phyloP scores from a whole-genome alignment of 2,113 vertebrate species.

The Anas platyrhynchos region DNA sequence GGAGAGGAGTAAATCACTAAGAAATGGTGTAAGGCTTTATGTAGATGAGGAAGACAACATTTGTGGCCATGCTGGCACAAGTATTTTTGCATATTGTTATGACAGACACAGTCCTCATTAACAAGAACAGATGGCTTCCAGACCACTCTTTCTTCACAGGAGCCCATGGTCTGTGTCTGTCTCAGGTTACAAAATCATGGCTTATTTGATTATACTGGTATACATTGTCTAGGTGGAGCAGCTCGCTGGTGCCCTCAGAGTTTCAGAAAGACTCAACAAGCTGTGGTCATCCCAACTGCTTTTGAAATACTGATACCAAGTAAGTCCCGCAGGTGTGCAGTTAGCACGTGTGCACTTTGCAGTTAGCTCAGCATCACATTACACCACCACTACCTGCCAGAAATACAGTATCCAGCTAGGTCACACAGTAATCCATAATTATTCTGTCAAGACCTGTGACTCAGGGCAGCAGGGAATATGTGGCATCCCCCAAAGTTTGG shows the following conservation, averaged over 20 bases:
- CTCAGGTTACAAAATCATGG: background rate
- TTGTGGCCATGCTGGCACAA: background rate
- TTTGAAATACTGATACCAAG: background rate
- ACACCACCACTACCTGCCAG: background rate
- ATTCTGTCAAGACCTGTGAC: background rate
- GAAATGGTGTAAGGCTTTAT: background rate
- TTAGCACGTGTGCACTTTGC: background rate
- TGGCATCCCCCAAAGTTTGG: background rate
- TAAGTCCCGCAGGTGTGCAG: background rate
- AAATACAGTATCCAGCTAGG: background rate
- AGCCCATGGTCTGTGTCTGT: background rate
- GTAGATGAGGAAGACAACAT: background rate
- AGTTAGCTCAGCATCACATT: background rate
- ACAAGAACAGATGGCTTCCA: background rate
- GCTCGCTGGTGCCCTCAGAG: background rate
- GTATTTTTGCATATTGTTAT: background rate
- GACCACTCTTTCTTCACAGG: background rate
- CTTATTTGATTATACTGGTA: background rate
- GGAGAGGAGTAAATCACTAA: background rate
- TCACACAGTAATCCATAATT: background rate
- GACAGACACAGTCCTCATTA: background rate
- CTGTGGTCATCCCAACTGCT: background rate
- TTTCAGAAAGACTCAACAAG: background rate
- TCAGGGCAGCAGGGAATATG: background rate
- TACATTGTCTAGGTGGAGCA: background rate